Conservation (phyloP, 1,140 invertebrate species). For the Caenorhabditis tropicalis region DNA sequence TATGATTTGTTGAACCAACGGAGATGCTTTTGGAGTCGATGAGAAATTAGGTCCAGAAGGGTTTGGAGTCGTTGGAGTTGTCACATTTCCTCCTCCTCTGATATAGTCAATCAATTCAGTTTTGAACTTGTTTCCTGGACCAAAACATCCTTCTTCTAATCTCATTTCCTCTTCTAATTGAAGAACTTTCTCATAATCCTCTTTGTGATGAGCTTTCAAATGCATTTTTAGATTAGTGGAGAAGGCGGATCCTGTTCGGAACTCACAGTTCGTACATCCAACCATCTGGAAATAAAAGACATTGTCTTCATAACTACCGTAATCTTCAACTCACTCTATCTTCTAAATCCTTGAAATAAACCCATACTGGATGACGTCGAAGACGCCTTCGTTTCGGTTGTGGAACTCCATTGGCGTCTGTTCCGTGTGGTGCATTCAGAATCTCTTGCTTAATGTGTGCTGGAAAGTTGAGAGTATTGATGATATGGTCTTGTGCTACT, state of each 20-base stretch:
- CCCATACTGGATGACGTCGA: slow-evolving; percentile 58
- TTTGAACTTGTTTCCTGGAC: slow-evolving; percentile 52
- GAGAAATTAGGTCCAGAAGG: background rate
- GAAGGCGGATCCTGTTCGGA: slow-evolving; percentile 59
- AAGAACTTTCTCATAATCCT: slow-evolving; percentile 57
- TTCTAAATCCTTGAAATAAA: slow-evolving; percentile 59
- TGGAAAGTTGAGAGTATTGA: slow-evolving; percentile 23
- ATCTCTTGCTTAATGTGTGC: slow-evolving; percentile 35
- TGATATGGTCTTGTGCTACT: slow-evolving; percentile 26
- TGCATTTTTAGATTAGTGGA: slow-evolving; percentile 60
- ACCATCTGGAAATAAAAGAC: slow-evolving; percentile 47
- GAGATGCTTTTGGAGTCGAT: slow-evolving; percentile 43
- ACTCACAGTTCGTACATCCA: slow-evolving; percentile 58
- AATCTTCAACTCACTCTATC: slow-evolving; percentile 49
- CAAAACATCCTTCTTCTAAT: slow-evolving; percentile 54
- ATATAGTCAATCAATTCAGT: slow-evolving; percentile 54
- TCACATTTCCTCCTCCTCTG: slow-evolving; percentile 53
- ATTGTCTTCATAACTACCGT: background rate
- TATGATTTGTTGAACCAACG: slow-evolving; percentile 52
- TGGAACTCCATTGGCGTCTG: slow-evolving; percentile 50
- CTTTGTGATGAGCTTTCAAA: slow-evolving; percentile 60
- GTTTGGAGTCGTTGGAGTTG: slow-evolving; percentile 27
- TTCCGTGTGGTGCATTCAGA: slow-evolving; percentile 50
- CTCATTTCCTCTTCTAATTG: slow-evolving; percentile 55
- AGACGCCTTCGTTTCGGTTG: slow-evolving; percentile 55